A percentile compares a stretch with the other conserved stretches of the same genome.
Evolutionary conservation across 2,888 invertebrate genomes (phyloP).

Genomic region (Spisula solida): DNA sequence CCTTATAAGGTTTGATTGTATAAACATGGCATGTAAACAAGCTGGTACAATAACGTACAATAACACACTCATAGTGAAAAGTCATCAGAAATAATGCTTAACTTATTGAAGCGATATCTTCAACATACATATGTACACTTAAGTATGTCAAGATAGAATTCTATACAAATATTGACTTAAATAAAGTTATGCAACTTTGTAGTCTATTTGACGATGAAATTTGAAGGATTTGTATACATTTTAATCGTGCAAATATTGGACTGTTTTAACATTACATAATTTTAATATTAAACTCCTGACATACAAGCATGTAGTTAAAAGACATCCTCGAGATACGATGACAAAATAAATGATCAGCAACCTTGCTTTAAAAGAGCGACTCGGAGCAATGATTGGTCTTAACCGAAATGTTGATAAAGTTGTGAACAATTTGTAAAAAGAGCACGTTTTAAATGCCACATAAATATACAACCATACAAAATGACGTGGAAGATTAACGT

Average conservation of each 20-base stretch:
- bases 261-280: constrained; percentile 20
- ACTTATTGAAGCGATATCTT: neutral
- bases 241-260: neutral
- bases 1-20: neutral
- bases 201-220: constrained; percentile 13
- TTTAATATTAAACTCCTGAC: constrained; percentile 4
- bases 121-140: constrained; percentile 25
- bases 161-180: constrained; percentile 39
- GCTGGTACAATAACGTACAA: neutral
- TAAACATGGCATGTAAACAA: constrained; percentile 6
- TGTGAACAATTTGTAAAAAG: neutral
- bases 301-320: neutral
- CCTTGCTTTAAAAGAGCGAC: neutral
- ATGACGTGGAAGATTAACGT: too few species aligned
- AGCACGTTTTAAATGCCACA: too few species aligned
- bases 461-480: too few species aligned
- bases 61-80: constrained; percentile 3
- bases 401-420: neutral
- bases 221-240: constrained; percentile 17
- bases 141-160: constrained; percentile 10
- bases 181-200: constrained; percentile 33
- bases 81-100: constrained; percentile 3
- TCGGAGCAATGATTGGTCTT: neutral
- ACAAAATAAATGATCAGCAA: neutral
- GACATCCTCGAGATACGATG: neutral